These are phyloP conservation scores for Protaetia brevitarsis DNA, from an alignment of 1,140 invertebrate genomes.

Conservation along the genomic window DNA sequence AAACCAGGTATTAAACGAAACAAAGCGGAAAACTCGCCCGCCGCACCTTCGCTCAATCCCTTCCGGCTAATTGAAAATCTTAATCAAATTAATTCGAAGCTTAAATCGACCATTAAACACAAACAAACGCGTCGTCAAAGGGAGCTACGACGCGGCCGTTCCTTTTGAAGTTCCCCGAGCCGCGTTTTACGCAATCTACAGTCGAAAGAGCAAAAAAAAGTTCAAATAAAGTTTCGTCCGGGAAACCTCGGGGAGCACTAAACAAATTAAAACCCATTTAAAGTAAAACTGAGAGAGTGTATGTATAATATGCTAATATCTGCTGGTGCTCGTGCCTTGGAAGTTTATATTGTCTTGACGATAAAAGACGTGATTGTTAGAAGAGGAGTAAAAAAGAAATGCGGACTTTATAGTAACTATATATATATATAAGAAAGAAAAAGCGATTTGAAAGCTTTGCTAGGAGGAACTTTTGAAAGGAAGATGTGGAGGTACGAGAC, in stretches of 20 bases:
- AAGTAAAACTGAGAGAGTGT: constrained; percentile 19
- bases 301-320: constrained; percentile 23
- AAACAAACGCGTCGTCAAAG: no score
- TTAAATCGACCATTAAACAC: no score
- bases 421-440: constrained; percentile 17
- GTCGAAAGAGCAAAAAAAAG: no score
- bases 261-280: constrained; percentile 27
- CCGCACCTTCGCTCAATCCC: no score
- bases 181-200: no score
- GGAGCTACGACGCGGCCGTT: no score
- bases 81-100: no score
- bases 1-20: no score
- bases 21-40: no score
- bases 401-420: no score
- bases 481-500: not conserved
- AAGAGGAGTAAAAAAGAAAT: constrained; percentile 10
- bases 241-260: constrained; percentile 10
- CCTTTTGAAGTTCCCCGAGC: no score
- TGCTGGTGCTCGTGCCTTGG: not conserved
- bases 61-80: no score
- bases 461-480: not conserved
- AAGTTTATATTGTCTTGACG: constrained; percentile 16
- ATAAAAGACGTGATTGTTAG: not conserved
- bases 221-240: not conserved
- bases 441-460: constrained; percentile 1